These are phyloP conservation scores for Xyliphius kryptos DNA, from an alignment of 2,113 vertebrate species.

Conservation along the genomic window DNA sequence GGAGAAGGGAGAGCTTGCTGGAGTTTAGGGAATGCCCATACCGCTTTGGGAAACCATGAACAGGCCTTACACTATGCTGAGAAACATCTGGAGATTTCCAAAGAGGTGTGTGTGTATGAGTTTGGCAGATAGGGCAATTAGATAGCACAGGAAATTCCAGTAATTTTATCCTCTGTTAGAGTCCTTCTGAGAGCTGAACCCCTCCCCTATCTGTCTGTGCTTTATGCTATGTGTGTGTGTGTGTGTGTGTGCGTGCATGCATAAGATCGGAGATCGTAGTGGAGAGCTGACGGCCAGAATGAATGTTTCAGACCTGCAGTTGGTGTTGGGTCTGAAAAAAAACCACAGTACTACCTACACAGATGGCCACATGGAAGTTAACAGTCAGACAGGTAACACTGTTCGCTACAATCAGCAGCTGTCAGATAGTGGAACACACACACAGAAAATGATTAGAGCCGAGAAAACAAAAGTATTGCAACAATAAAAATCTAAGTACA, in stretches of 20 bases:
- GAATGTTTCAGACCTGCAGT: constrained; percentile 88
- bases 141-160: too few relatives aligned
- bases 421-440: too few relatives aligned
- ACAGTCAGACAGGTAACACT: constrained; percentile 52
- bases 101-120: too few relatives aligned
- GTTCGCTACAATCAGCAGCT: too few relatives aligned
- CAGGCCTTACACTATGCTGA: constrained; percentile 90
- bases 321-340: constrained; percentile 77
- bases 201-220: too few relatives aligned
- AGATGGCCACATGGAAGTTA: constrained; percentile 65
- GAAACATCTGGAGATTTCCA: constrained; percentile 93
- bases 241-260: background rate
- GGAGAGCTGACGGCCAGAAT: constrained; percentile 85
- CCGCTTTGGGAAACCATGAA: constrained; percentile 89
- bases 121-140: too few relatives aligned
- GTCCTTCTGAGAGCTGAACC: too few relatives aligned
- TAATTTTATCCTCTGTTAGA: too few relatives aligned
- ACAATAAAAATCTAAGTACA: too few relatives aligned
- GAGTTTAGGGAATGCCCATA: constrained; percentile 96
- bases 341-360: constrained; percentile 54
- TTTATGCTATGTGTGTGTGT: constrained; percentile 16
- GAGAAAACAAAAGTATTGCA: too few relatives aligned
- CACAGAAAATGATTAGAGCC: too few relatives aligned
- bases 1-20: constrained; percentile 56
- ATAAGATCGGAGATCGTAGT: constrained; percentile 81